phyloP scores from a whole-genome alignment of 2,797 vertebrate species.

The Scolopax rusticola region DNA sequence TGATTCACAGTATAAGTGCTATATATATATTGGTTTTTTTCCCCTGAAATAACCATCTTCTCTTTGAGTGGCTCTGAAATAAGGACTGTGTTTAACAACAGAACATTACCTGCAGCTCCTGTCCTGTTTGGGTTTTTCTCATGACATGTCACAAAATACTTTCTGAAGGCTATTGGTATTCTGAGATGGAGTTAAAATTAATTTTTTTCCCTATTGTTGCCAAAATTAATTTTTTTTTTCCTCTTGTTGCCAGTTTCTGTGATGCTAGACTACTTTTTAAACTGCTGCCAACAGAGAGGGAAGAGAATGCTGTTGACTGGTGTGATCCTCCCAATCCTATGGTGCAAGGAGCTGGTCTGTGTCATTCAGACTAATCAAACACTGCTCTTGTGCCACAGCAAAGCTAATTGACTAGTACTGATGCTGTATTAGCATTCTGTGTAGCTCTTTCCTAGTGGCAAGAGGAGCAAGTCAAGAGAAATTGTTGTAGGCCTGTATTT shows the following conservation, averaged over 20 bases:
- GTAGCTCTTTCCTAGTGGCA: rapidly evolving
- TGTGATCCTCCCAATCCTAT: neutral
- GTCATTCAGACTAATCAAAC: neutral
- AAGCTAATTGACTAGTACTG: neutral
- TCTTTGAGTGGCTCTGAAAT: neutral
- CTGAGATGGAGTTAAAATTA: neutral
- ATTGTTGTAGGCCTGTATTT: neutral
- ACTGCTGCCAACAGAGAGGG: neutral
- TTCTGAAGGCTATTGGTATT: neutral
- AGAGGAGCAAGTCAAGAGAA: neutral
- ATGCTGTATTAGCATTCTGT: neutral
- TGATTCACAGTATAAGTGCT: neutral
- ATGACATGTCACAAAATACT: rapidly evolving
- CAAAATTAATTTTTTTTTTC: no score
- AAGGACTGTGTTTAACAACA: neutral
- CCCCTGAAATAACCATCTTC: no score
- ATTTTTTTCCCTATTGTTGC: rapidly evolving
- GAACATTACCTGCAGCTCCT: neutral
- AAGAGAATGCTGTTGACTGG: neutral
- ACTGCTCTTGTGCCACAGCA: neutral
- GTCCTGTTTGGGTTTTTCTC: neutral
- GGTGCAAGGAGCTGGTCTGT: neutral
- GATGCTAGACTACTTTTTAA: neutral
- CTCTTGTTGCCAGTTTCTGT: neutral
- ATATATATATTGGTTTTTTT: rapidly evolving